Evolutionary conservation across 1,140 invertebrate species (phyloP).

Genomic region (Choristoneura fumiferana): DNA sequence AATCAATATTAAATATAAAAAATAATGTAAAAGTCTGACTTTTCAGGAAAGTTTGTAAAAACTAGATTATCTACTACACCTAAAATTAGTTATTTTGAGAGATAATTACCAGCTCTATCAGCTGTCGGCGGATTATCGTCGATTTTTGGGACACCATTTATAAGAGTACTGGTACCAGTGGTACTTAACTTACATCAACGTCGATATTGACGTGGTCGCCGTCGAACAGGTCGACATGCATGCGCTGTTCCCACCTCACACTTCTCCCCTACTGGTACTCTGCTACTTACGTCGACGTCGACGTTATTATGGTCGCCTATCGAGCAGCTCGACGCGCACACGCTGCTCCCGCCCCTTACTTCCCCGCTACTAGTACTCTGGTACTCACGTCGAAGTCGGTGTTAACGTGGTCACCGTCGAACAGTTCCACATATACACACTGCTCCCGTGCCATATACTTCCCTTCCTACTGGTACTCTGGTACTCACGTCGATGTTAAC

Average conservation of each 20-base stretch:
- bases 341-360: conserved; percentile 46
- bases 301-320: conserved; percentile 88
- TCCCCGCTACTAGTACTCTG: too few relatives aligned
- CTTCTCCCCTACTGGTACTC: conserved; percentile 70
- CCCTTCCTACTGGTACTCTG: conserved; percentile 69
- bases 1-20: too few relatives aligned
- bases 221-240: conserved; percentile 87
- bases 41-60: too few relatives aligned
- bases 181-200: conserved; percentile 88
- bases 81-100: too few relatives aligned
- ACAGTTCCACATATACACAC: conserved; percentile 82
- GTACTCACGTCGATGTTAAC: conserved; percentile 85
- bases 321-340: conserved; percentile 85
- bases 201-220: conserved; percentile 87
- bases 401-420: conserved; percentile 90
- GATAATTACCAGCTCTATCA: too few relatives aligned
- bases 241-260: conserved; percentile 70
- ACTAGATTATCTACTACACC: too few relatives aligned
- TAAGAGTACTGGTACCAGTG: too few relatives aligned
- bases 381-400: conserved; percentile 86
- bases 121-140: too few relatives aligned
- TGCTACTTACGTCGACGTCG: conserved; percentile 84
- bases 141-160: too few relatives aligned
- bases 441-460: conserved; percentile 75
- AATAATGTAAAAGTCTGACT: too few relatives aligned